phyloP scores from a whole-genome alignment of 2,888 invertebrate species.

The Ectobius pallidus region DNA sequence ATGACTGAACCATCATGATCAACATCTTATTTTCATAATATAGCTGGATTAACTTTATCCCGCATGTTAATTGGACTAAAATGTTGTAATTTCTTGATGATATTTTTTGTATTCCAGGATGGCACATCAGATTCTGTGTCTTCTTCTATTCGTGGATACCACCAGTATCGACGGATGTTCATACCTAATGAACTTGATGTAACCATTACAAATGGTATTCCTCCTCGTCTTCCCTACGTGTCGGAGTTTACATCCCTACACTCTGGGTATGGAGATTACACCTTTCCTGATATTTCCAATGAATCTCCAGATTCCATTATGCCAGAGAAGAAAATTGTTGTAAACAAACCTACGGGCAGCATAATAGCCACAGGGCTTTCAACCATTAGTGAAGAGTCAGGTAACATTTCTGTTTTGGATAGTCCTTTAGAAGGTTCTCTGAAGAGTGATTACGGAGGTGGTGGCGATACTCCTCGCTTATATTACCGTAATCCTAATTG shows the following conservation, averaged over 20 bases:
- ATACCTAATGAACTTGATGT: slow-evolving; percentile 42
- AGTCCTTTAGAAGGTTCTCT: slow-evolving; percentile 46
- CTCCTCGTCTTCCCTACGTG: slow-evolving; percentile 48
- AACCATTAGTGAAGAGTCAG: slow-evolving; percentile 50
- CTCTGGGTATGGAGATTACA: slow-evolving; percentile 48
- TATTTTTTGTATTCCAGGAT: slow-evolving; percentile 46
- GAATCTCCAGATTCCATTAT: neutral
- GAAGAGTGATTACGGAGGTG: slow-evolving; percentile 32
- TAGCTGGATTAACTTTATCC: no score
- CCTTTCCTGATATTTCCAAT: slow-evolving; percentile 22
- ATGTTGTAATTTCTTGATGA: no score
- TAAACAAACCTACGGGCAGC: slow-evolving; percentile 40
- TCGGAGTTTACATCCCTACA: slow-evolving; percentile 49
- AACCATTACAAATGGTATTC: slow-evolving; percentile 39
- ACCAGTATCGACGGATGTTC: slow-evolving; percentile 50
- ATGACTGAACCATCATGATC: no score
- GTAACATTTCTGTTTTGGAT: slow-evolving; percentile 45
- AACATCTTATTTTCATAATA: no score
- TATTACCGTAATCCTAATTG: slow-evolving; percentile 6
- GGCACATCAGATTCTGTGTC: slow-evolving; percentile 44
- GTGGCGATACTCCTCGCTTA: slow-evolving; percentile 16
- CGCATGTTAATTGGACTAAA: no score
- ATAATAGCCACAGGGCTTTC: slow-evolving; percentile 47
- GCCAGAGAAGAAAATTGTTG: slow-evolving; percentile 1
- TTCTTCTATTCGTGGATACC: slow-evolving; percentile 45